These are phyloP conservation scores for Glyptemys insculpta DNA, from an alignment of 2,797 vertebrate genomes.

Conservation along the genomic window DNA sequence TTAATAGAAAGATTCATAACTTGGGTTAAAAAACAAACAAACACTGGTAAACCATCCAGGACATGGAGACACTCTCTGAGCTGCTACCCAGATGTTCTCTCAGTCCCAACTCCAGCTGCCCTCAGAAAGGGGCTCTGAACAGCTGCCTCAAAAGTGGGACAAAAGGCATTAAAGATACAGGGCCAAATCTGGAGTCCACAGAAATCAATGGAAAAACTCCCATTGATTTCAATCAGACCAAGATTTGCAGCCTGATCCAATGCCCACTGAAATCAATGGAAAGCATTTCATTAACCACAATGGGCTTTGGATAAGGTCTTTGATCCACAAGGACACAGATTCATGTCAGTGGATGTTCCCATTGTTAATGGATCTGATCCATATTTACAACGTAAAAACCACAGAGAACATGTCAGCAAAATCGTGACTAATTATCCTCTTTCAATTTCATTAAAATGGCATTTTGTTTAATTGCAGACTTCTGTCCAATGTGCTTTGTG, in stretches of 20 bases:
- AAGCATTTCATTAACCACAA: background rate
- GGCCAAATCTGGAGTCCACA: background rate
- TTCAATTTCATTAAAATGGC: conserved; percentile 7
- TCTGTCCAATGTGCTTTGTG: background rate
- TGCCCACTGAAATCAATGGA: background rate
- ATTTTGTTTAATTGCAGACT: conserved; percentile 48
- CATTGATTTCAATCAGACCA: background rate
- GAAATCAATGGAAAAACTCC: background rate
- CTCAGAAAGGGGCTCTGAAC: background rate
- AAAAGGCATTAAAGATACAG: background rate
- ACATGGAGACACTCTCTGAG: background rate
- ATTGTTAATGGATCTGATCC: background rate
- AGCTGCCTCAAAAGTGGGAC: background rate
- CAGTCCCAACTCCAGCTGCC: background rate
- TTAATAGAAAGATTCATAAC: background rate
- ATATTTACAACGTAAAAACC: conserved; percentile 36
- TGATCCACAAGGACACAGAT: background rate
- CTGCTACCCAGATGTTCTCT: background rate
- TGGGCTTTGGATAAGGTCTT: background rate
- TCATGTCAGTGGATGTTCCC: rapidly evolving
- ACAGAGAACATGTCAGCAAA: conserved; percentile 33
- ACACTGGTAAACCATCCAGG: background rate
- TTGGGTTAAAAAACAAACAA: background rate
- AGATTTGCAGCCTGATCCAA: background rate
- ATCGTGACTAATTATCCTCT: conserved; percentile 14